Conservation (phyloP, 2,888 invertebrate genomes). For the Rhyacophila evoluta region DNA sequence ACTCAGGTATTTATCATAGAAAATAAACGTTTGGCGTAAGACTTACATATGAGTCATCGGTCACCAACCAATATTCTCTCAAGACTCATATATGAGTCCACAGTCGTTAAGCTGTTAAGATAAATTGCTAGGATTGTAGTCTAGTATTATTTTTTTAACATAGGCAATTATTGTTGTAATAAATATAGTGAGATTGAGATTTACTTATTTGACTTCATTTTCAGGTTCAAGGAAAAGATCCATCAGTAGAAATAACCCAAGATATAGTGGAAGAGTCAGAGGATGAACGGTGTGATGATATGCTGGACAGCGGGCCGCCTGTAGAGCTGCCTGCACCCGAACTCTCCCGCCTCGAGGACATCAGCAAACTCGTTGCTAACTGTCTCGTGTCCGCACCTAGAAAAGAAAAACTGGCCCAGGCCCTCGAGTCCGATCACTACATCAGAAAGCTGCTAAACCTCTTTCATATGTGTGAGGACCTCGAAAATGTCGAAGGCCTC, state of each 20-base stretch:
- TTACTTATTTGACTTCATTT: slow-evolving; percentile 55
- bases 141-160: no score
- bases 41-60: no score
- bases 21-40: no score
- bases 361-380: slow-evolving; percentile 91
- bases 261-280: slow-evolving; percentile 96
- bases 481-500: slow-evolving; percentile 93
- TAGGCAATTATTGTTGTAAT: background rate
- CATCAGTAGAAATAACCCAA: slow-evolving; percentile 97
- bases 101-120: no score
- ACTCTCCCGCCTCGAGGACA: slow-evolving; percentile 92
- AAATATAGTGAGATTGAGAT: background rate
- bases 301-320: slow-evolving; percentile 93
- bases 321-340: slow-evolving; percentile 97
- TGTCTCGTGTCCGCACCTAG: slow-evolving; percentile 90
- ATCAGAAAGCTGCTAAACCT: slow-evolving; percentile 94
- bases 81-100: no score
- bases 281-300: slow-evolving; percentile 97
- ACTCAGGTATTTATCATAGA: no score
- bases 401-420: slow-evolving; percentile 94
- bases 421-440: slow-evolving; percentile 94
- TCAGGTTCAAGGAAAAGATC: slow-evolving; percentile 98
- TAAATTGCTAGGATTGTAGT: no score
- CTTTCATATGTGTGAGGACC: slow-evolving; percentile 97
- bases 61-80: no score